These are phyloP conservation scores for Troides helena DNA, from an alignment of 2,888 invertebrate genomes.

Conservation along the genomic window DNA sequence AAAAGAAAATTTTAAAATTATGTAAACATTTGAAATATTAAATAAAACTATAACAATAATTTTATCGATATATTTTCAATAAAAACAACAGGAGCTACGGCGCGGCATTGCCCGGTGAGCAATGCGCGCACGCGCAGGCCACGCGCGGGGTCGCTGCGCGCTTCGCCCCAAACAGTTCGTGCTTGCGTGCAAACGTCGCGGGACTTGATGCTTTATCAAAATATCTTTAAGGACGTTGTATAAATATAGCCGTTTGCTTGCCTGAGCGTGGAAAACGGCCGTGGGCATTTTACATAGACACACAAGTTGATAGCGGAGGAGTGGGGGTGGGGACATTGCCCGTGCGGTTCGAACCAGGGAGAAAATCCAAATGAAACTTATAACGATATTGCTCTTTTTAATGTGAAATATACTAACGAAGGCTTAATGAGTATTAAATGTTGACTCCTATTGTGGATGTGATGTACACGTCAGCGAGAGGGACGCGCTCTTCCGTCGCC, in stretches of 20 bases:
- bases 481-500: too few species aligned
- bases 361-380: slow-evolving; percentile 35
- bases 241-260: too few species aligned
- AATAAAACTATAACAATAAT: too few species aligned
- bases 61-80: slow-evolving; percentile 56
- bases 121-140: slow-evolving; percentile 1
- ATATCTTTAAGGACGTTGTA: slow-evolving; percentile 31
- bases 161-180: too few species aligned
- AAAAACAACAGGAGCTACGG: slow-evolving; percentile 50
- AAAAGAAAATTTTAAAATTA: too few species aligned
- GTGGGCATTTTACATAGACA: too few species aligned
- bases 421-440: slow-evolving; percentile 12
- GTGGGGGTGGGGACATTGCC: slow-evolving; percentile 34
- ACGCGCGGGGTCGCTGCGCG: not conserved
- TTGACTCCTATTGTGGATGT: slow-evolving; percentile 3
- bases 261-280: too few species aligned
- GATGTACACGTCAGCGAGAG: too few species aligned
- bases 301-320: slow-evolving; percentile 5
- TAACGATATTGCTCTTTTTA: slow-evolving; percentile 42
- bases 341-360: slow-evolving; percentile 25
- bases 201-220: slow-evolving; percentile 15
- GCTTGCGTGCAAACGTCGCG: too few species aligned
- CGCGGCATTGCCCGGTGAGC: slow-evolving; percentile 32
- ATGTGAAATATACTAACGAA: slow-evolving; percentile 35
- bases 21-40: too few species aligned